Evolutionary conservation across 2,888 invertebrate genomes (phyloP).

Genomic region (Eupeodes latifasciatus): DNA sequence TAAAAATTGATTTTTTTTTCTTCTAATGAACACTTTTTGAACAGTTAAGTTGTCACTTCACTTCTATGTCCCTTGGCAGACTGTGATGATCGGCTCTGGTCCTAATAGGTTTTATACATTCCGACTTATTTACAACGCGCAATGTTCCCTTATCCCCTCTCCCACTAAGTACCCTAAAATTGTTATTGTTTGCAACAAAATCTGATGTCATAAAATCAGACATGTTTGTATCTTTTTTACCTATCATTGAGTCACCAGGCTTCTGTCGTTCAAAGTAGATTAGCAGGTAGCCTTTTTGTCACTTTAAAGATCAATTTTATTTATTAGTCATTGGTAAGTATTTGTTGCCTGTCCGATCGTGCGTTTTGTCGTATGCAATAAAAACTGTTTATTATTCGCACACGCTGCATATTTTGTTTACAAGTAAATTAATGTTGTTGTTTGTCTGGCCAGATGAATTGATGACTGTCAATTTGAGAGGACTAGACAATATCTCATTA

Average conservation of each 20-base stretch:
- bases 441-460: conserved; percentile 22
- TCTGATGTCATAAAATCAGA: conserved; percentile 10
- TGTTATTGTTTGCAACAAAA: conserved; percentile 10
- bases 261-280: neutral
- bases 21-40: neutral
- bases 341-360: conserved; percentile 2
- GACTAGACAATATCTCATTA: too few species aligned
- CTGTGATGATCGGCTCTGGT: neutral
- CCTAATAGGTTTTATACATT: conserved; percentile 24
- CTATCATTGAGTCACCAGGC: neutral
- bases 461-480: neutral
- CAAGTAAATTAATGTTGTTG: conserved; percentile 26
- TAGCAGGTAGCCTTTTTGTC: conserved; percentile 33
- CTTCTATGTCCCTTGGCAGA: conserved; percentile 27
- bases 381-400: conserved; percentile 57
- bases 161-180: neutral
- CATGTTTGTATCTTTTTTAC: neutral
- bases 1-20: neutral
- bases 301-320: conserved; percentile 30
- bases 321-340: conserved; percentile 53
- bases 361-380: conserved; percentile 63
- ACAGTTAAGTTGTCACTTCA: conserved; percentile 19
- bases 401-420: conserved; percentile 38
- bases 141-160: conserved; percentile 13
- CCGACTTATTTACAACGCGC: conserved; percentile 7